A percentile compares a stretch with the other conserved stretches of the same genome.
phyloP scores from a whole-genome alignment of 2,797 vertebrate species.

The Lepidocolaptes lacrymiger region DNA sequence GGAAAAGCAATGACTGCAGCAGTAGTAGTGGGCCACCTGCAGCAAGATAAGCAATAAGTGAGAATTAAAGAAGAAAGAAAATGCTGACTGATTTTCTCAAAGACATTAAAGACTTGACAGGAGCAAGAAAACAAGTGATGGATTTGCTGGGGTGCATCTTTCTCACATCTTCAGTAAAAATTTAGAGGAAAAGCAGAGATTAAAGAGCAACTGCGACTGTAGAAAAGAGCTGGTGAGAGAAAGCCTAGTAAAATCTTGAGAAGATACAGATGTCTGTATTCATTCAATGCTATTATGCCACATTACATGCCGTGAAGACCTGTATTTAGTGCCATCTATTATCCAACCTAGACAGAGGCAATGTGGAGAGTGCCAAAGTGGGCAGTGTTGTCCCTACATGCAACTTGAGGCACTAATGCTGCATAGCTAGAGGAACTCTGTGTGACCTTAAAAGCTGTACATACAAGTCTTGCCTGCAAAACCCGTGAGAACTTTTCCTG shows the following conservation, averaged over 20 bases:
- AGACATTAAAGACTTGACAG: background rate
- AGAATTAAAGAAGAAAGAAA: slow-evolving; percentile 19
- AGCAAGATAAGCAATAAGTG: slow-evolving; percentile 17
- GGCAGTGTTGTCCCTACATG: background rate
- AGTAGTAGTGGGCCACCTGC: slow-evolving; percentile 20
- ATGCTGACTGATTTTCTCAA: slow-evolving; percentile 35
- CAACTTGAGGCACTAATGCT: slow-evolving; percentile 1
- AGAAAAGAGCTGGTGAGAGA: background rate
- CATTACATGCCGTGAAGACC: background rate
- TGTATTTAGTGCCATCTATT: background rate
- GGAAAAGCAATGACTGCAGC: background rate
- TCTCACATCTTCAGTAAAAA: slow-evolving; percentile 11
- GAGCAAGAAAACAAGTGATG: background rate
- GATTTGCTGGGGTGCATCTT: background rate
- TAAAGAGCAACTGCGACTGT: background rate
- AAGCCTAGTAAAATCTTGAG: background rate
- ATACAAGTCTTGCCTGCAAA: slow-evolving; percentile 57
- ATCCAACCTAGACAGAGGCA: background rate
- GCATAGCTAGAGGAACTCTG: slow-evolving; percentile 66
- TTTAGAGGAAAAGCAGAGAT: background rate
- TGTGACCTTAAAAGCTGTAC: slow-evolving; percentile 64
- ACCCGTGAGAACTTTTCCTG: slow-evolving; percentile 73
- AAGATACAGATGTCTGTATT: background rate
- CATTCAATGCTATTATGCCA: background rate
- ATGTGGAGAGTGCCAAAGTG: background rate